Conservation (phyloP, 1,140 invertebrate species). For the Tetragonula clypearis region DNA sequence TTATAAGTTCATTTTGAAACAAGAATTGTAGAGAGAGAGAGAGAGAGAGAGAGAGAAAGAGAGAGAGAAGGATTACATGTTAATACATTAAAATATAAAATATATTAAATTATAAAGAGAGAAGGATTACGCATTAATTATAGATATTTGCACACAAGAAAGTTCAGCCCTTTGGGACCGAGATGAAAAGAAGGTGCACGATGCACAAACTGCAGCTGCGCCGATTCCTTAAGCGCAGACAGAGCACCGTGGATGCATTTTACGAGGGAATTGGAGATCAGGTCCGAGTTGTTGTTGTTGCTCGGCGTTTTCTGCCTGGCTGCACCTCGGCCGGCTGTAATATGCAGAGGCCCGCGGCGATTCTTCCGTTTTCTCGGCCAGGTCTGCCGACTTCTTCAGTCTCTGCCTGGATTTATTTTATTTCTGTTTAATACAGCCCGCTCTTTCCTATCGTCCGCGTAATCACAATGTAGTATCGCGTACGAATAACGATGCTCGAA, state of each 20-base stretch:
- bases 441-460: conserved; percentile 23
- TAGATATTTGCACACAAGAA: too few species aligned
- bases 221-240: background rate
- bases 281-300: background rate
- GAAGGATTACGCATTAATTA: too few species aligned
- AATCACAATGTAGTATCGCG: conserved; percentile 33
- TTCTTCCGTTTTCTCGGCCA: conserved; percentile 34
- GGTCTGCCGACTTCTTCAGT: background rate
- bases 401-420: conserved; percentile 54
- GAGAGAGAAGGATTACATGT: too few species aligned
- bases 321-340: conserved; percentile 11
- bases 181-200: background rate
- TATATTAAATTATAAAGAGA: too few species aligned
- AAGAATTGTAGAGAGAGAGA: too few species aligned
- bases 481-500: conserved; percentile 4
- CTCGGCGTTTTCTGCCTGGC: conserved; percentile 42
- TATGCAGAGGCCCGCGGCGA: conserved; percentile 34
- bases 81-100: too few species aligned
- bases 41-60: too few species aligned
- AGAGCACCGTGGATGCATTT: conserved; percentile 38
- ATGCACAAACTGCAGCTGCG: background rate
- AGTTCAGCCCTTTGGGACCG: background rate
- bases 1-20: too few species aligned
- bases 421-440: conserved; percentile 49
- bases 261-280: conserved; percentile 58